Percentiles rank a stretch among this genome's conserved stretches.
These are phyloP conservation scores for Erpornis zantholeuca DNA, from an alignment of 2,113 vertebrate species.

Conservation along the genomic window DNA sequence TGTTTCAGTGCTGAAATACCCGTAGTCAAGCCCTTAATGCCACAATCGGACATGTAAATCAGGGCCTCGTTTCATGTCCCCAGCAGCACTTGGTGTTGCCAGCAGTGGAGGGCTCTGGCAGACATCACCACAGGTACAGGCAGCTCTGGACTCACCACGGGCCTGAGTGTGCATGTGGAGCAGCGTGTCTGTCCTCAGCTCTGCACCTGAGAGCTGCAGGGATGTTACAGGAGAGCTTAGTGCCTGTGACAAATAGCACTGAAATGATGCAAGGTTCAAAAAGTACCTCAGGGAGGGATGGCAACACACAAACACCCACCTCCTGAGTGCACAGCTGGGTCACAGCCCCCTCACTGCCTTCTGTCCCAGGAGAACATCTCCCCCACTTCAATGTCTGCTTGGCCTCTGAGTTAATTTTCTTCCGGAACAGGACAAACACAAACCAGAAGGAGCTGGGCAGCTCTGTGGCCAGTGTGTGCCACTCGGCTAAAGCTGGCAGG, in stretches of 20 bases:
- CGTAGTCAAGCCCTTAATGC: neutral
- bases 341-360: neutral
- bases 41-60: neutral
- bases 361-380: accelerated
- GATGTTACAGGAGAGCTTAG: accelerated
- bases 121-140: accelerated
- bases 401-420: neutral
- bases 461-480: neutral
- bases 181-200: accelerated
- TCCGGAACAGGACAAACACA: neutral
- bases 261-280: neutral
- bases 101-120: accelerated
- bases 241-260: neutral
- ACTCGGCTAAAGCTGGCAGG: accelerated
- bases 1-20: neutral
- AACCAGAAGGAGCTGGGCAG: neutral
- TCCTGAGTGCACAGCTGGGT: accelerated
- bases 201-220: neutral
- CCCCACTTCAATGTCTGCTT: accelerated
- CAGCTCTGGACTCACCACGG: accelerated
- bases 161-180: accelerated
- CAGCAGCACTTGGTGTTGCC: neutral
- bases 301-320: neutral
- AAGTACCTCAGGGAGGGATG: neutral
- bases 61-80: neutral